Percentiles rank a stretch among this genome's conserved stretches.
Conservation (phyloP, 2,113 vertebrate genomes). For the Dicaeum eximium region DNA sequence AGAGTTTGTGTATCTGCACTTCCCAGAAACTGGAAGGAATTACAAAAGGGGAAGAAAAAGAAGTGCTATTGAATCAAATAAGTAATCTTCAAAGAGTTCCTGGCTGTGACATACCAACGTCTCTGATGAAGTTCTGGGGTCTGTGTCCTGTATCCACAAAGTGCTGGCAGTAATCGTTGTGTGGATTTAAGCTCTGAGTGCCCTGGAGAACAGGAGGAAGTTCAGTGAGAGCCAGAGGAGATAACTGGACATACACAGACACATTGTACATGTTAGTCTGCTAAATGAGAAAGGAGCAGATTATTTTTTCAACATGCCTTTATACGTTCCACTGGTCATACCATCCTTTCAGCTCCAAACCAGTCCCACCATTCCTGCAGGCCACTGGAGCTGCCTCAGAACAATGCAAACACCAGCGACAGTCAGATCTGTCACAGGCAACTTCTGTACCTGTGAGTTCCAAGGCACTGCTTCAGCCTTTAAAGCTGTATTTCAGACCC, state of each 20-base stretch:
- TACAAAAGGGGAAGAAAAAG: not conserved
- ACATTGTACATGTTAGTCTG: not conserved
- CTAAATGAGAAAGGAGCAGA: not conserved
- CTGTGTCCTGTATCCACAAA: slow-evolving; percentile 98
- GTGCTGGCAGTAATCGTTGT: slow-evolving; percentile 99
- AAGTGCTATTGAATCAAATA: not conserved
- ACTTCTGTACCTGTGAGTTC: not conserved
- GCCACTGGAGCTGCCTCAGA: not conserved
- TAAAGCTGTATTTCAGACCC: not conserved
- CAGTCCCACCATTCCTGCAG: not conserved
- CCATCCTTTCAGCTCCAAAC: not conserved
- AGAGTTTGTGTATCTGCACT: not conserved
- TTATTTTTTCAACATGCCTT: not conserved
- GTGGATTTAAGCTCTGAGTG: slow-evolving; percentile 96
- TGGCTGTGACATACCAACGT: slow-evolving; percentile 84
- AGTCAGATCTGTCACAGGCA: not conserved
- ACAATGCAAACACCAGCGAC: not conserved
- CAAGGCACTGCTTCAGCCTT: not conserved
- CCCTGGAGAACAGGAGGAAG: slow-evolving; percentile 75
- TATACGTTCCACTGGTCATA: not conserved
- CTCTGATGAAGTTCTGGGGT: slow-evolving; percentile 98
- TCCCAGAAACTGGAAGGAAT: not conserved
- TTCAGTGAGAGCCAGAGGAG: not conserved
- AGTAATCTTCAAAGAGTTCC: not conserved
- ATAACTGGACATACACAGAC: not conserved